phyloP scores from a whole-genome alignment of 2,113 vertebrate genomes.

The Petrocephalus zakoni region DNA sequence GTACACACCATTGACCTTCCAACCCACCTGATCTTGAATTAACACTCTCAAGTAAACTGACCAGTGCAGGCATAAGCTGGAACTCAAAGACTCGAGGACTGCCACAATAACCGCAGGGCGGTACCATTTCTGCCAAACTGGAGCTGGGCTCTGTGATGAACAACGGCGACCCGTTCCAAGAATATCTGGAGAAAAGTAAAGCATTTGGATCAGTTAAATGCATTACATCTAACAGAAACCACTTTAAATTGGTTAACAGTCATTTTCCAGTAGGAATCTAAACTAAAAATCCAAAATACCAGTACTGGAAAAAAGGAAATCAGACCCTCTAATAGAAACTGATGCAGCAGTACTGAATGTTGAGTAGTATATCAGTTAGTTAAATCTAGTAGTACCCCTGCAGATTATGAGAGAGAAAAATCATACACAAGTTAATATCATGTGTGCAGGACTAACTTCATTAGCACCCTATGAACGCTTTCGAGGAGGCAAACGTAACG shows the following conservation, averaged over 20 bases:
- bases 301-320: neutral
- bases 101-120: constrained; percentile 62
- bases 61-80: constrained; percentile 77
- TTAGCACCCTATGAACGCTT: neutral
- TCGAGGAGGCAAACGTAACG: neutral
- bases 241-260: neutral
- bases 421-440: neutral
- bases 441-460: neutral
- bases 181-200: constrained; percentile 56
- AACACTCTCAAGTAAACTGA: constrained; percentile 62
- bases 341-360: neutral
- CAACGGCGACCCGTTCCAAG: constrained; percentile 69
- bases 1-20: neutral
- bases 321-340: neutral
- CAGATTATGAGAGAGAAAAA: neutral
- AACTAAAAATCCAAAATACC: neutral
- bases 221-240: neutral
- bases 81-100: constrained; percentile 69
- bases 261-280: neutral
- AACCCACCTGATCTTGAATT: constrained; percentile 40
- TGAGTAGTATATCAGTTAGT: neutral
- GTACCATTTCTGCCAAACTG: constrained; percentile 34
- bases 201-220: neutral
- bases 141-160: constrained; percentile 55
- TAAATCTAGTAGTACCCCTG: neutral